Evolutionary conservation across 1,140 invertebrate species (phyloP), one percentile per base, ranked within the genome.

Genomic region (Rhizoglyphus robini): DNA sequence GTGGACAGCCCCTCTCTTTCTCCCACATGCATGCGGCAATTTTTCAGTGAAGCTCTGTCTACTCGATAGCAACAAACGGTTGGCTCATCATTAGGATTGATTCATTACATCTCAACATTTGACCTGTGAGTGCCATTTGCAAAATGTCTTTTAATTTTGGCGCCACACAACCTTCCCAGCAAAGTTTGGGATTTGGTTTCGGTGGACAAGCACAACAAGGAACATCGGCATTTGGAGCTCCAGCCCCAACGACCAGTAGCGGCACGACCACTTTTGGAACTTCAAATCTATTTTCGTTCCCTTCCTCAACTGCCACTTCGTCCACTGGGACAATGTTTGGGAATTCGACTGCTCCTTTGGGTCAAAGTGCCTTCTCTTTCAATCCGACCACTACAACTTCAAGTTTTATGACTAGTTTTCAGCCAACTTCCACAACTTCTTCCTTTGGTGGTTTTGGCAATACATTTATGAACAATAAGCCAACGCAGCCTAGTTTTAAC

Each of bases 111-210:
- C n/a, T n/a, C n/a, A n/a, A n/a, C n/a, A n/a, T n/a, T n/a, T n/a
- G n/a, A n/a, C n/a, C n/a, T n/a, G n/a, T n/a, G 18, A 41, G 18
- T 41, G 18, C 8, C 36, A 41, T 41, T 41, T 41, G 8, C 51
- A 27, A 25, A 54, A 54, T 54, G 51, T 54, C 51, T 27, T 54
- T 54, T 32, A 54, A 54, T 32, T 54, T 54, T 54, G 8, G 8
- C 20, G 8, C 51, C 51, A 54, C 20, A 27, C 23, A 25, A 25
- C 23, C 51, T 8, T 11, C 23, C 20, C 51, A 54, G 20, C 23
- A 8, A 25, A 54, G 8, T 20, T 5, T 54, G 8, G 51, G 51
- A 25, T 54, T 54, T 32, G 51, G 51, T 5, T 54, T 54, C 51
- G 51, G 51, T 32, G 8, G 23, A 54, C 51, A 25, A 20, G 51